Evolutionary conservation across 2,888 invertebrate species (phyloP).

Genomic region (Chrysolina haemoptera): DNA sequence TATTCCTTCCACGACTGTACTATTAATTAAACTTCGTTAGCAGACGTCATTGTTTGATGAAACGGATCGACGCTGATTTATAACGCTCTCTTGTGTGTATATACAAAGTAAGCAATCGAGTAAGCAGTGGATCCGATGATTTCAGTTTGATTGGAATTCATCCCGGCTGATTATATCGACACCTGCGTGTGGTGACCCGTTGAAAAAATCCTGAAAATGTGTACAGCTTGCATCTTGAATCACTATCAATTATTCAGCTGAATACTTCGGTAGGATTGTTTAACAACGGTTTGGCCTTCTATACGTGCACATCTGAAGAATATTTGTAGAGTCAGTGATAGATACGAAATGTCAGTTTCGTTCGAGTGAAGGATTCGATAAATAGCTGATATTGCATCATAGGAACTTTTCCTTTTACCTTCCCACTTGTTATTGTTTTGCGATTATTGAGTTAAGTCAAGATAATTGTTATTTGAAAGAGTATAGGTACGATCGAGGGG

Average conservation of each 20-base stretch:
- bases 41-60: not conserved
- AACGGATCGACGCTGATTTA: slow-evolving; percentile 3
- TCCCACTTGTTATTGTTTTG: slow-evolving; percentile 7
- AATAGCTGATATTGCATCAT: not conserved
- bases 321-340: not conserved
- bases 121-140: slow-evolving; percentile 5
- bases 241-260: slow-evolving; percentile 8
- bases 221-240: slow-evolving; percentile 8
- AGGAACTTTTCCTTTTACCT: not conserved
- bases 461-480: not conserved
- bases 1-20: too few relatives aligned
- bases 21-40: slow-evolving; percentile 6
- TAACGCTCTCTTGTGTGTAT: not conserved
- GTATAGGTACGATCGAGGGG: not conserved
- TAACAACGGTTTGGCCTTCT: not conserved
- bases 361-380: not conserved
- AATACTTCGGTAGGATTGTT: slow-evolving; percentile 4
- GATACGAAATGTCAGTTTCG: not conserved
- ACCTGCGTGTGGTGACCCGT: slow-evolving; percentile 12
- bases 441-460: not conserved
- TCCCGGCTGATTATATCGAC: slow-evolving; percentile 7
- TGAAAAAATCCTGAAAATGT: not conserved
- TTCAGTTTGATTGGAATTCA: slow-evolving; percentile 18
- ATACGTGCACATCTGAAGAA: not conserved
- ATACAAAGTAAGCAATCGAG: not conserved